Conservation (phyloP, 2,797 vertebrate genomes). For the Melanotaenia pygmaea region DNA sequence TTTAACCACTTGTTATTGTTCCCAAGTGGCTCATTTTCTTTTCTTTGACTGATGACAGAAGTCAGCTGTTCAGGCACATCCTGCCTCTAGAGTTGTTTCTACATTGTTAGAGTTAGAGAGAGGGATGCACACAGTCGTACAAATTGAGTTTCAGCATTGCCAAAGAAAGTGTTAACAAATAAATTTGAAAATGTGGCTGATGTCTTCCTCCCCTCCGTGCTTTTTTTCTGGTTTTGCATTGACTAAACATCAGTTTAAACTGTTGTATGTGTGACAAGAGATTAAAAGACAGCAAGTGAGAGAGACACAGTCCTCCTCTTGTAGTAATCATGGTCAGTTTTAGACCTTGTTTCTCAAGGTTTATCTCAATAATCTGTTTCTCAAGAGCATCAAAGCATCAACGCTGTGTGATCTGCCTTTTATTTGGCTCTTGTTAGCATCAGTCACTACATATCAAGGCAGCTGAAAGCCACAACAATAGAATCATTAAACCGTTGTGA, state of each 20-base stretch:
- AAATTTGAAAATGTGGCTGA: not conserved
- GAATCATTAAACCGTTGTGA: conserved; percentile 2
- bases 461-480: conserved; percentile 9
- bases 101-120: conserved; percentile 13
- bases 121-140: not conserved
- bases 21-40: conserved; percentile 67
- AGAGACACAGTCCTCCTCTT: not conserved
- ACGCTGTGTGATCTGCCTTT: conserved; percentile 21
- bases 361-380: conserved; percentile 18
- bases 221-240: not conserved
- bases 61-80: conserved; percentile 66
- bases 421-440: conserved; percentile 27
- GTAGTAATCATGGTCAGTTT: conserved; percentile 32
- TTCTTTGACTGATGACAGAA: conserved; percentile 69
- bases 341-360: conserved; percentile 21
- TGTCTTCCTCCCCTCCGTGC: not conserved
- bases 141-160: not conserved
- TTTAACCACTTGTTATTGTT: conserved; percentile 62
- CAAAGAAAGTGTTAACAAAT: not conserved
- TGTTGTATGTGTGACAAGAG: conserved; percentile 1
- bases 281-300: conserved; percentile 15
- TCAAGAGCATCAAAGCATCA: conserved; percentile 49
- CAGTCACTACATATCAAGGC: conserved; percentile 1
- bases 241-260: conserved; percentile 11
- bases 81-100: conserved; percentile 48